Conservation (phyloP, 2,797 vertebrate species). For the Parauchenoglanis ngamensis region DNA sequence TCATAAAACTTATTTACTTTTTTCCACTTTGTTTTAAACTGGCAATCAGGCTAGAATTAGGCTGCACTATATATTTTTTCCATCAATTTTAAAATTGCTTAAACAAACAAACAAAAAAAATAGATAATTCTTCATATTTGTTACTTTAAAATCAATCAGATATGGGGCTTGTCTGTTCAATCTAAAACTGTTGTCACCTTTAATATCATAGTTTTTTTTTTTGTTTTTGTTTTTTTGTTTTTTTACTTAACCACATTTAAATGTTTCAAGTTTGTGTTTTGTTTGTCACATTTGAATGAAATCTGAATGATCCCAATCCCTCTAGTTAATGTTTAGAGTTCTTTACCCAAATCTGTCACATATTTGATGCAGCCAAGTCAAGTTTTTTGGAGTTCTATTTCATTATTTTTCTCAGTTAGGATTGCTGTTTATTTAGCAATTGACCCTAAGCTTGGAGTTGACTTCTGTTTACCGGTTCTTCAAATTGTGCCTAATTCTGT, state of each 20-base stretch:
- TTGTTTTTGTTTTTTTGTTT: too few relatives aligned
- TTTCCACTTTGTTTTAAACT: neutral
- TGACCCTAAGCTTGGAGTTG: neutral
- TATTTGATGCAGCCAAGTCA: neutral
- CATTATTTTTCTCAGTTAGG: neutral
- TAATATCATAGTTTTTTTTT: too few relatives aligned
- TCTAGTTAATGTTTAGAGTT: neutral
- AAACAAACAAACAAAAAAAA: neutral
- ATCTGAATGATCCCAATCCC: neutral
- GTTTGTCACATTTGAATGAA: neutral
- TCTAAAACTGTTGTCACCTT: neutral
- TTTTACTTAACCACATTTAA: neutral
- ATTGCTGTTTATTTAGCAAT: neutral
- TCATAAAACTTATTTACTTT: neutral
- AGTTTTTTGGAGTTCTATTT: neutral
- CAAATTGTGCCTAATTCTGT: constrained; percentile 18
- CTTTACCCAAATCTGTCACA: neutral
- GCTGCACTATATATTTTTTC: neutral
- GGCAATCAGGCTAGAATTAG: neutral
- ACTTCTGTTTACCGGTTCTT: neutral
- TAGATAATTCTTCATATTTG: neutral
- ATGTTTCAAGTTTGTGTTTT: neutral
- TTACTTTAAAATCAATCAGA: neutral
- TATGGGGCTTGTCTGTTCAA: neutral
- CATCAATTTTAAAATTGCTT: neutral